Evolutionary conservation across 2,113 vertebrate genomes (phyloP), one percentile per base, ranked within the genome.

Genomic region (Ondatra zibethicus): DNA sequence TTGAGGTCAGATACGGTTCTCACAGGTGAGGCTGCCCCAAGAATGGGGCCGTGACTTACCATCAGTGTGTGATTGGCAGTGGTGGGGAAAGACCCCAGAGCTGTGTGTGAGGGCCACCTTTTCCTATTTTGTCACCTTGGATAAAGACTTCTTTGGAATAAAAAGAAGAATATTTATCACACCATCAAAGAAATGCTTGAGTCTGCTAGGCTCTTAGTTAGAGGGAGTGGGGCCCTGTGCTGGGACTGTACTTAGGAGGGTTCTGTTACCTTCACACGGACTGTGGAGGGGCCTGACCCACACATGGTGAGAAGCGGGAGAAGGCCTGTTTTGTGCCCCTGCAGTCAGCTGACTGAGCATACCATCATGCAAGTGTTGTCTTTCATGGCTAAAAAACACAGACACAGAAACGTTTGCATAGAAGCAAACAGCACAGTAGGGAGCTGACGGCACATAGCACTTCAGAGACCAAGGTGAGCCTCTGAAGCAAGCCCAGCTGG

Each of bases 201-300:
- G 75, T 84, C 27, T 36, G 31, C 85, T 47, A 90, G 52, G 63
- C 52, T 39, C 68, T 75, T 31, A 65, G 84, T 96, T 84, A 81
- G 95, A 88, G 27, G 21, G 11, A 17, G 0, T 29, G n/a, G 21
- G 52, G 2, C 68, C 19, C 70, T 85, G 12, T 0, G 0, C 55
- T 61, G 19, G 19, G 19, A 14, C 7, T 27, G 10, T 14, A 33
- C 68, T 88, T 33, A 1, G 72, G 58, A 39, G 42, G 7, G 31
- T 55, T 88, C 47, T 29, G 1, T 65, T 66, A n/a, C 84, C 45
- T 12, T 92, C 39, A 76, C 42, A 36, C 0, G 82, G 68, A 94
- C 4, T 27, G 58, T 91, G 88, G 65, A 29, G 45, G 1, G 5
- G 31, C 36, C 21, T 81, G 70, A 81, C 76, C 73, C 36, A 1